phyloP scores from a whole-genome alignment of 1,140 invertebrate species.

The Euwallacea similis region DNA sequence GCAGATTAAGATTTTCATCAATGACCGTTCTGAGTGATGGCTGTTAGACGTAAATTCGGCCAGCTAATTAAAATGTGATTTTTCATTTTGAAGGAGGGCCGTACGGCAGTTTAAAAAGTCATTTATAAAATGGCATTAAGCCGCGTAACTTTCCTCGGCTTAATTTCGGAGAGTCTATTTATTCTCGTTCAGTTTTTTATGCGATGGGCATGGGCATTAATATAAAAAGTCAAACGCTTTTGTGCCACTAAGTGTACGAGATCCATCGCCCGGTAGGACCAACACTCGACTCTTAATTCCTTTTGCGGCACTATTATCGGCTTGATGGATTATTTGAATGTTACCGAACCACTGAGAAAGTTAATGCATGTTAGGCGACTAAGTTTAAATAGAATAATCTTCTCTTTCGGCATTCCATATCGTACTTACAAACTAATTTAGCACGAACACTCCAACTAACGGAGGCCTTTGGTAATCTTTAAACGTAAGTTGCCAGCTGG shows the following conservation, averaged over 20 bases:
- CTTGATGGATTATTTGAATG: constrained; percentile 4
- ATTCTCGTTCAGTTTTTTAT: constrained; percentile 19
- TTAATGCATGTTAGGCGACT: too few relatives aligned
- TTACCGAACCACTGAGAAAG: too few relatives aligned
- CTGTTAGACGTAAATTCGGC: constrained; percentile 32
- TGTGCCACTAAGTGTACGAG: constrained; percentile 17
- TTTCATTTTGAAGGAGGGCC: constrained; percentile 30
- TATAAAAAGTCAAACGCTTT: constrained; percentile 18
- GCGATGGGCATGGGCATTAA: constrained; percentile 7
- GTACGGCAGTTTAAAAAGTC: constrained; percentile 30
- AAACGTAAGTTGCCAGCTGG: too few relatives aligned
- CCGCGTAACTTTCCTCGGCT: constrained; percentile 26
- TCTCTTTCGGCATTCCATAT: too few relatives aligned
- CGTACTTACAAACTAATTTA: too few relatives aligned
- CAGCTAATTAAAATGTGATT: constrained; percentile 36
- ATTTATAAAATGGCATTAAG: constrained; percentile 39
- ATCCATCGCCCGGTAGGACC: constrained; percentile 1
- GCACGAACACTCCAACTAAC: too few relatives aligned
- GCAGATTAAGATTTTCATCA: constrained; percentile 33
- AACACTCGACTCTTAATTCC: constrained; percentile 4
- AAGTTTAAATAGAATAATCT: too few relatives aligned
- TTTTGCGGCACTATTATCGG: background rate
- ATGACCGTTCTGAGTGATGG: constrained; percentile 25
- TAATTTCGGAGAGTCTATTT: constrained; percentile 22
- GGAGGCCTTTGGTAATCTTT: too few relatives aligned